Percentiles rank a stretch among this genome's conserved stretches.
phyloP scores from a whole-genome alignment of 1,140 invertebrate species.

The Drosophila prosaltans region DNA sequence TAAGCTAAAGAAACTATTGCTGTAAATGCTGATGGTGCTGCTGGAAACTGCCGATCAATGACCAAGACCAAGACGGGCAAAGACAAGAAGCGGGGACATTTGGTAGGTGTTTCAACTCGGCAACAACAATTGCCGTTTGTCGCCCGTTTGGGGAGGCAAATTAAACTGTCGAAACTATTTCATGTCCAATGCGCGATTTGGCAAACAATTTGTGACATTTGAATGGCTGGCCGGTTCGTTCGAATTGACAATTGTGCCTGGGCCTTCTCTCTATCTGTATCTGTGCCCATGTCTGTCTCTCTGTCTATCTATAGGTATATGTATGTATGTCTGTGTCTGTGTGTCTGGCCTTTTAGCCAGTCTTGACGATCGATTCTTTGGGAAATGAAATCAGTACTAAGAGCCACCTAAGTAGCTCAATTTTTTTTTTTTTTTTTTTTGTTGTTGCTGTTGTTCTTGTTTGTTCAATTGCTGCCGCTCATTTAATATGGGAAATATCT shows the following conservation, averaged over 20 bases:
- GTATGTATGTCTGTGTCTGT: background rate
- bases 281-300: conserved; percentile 26
- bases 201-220: conserved; percentile 83
- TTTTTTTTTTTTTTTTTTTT: background rate
- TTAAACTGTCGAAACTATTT: conserved; percentile 83
- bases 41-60: conserved; percentile 60
- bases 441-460: conserved; percentile 42
- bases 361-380: conserved; percentile 9
- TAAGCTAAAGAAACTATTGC: background rate
- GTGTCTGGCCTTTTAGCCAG: conserved; percentile 16
- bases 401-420: conserved; percentile 11
- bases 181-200: conserved; percentile 82
- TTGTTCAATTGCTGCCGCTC: conserved; percentile 19
- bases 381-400: conserved; percentile 12
- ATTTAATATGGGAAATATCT: conserved; percentile 2
- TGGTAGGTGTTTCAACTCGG: conserved; percentile 75
- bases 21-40: background rate
- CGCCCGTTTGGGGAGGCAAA: conserved; percentile 70
- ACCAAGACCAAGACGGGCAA: conserved; percentile 28
- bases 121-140: conserved; percentile 51
- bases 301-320: conserved; percentile 3
- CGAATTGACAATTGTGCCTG: conserved; percentile 74
- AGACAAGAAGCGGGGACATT: conserved; percentile 41
- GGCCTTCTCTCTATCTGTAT: conserved; percentile 43
- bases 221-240: conserved; percentile 65